Conservation (phyloP, 2,797 vertebrate genomes). For the Fratercula arctica region DNA sequence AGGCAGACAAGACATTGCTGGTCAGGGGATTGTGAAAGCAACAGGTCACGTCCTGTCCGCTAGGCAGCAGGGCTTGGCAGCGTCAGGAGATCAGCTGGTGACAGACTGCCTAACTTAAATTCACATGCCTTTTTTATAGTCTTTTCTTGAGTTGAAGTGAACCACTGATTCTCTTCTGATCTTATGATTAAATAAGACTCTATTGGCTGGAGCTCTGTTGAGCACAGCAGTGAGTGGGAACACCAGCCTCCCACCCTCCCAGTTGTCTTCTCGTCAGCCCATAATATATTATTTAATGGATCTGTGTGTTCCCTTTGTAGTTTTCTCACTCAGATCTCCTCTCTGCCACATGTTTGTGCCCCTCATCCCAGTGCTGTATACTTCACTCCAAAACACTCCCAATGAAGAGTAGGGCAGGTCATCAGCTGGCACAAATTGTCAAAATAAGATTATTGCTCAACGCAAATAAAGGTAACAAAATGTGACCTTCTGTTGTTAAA, state of each 20-base stretch:
- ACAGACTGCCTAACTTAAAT: neutral
- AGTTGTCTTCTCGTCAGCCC: neutral
- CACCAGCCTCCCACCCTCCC: neutral
- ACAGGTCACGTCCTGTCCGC: neutral
- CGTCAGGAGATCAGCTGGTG: neutral
- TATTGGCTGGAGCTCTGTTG: neutral
- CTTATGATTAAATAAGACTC: neutral
- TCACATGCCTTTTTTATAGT: neutral
- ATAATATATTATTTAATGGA: neutral
- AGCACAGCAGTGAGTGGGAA: neutral
- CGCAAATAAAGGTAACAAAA: conserved; percentile 50
- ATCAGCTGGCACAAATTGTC: conserved; percentile 8
- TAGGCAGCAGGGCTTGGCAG: neutral
- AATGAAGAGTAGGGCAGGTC: neutral
- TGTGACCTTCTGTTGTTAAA: conserved; percentile 52
- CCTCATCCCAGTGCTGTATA: neutral
- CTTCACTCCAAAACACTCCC: neutral
- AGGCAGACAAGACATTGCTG: neutral
- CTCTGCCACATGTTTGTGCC: neutral
- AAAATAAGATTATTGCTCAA: conserved; percentile 21
- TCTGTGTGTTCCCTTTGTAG: fast-evolving
- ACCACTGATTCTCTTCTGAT: neutral
- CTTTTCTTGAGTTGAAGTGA: neutral
- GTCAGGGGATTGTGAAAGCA: too few species aligned
- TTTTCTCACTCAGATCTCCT: neutral